phyloP scores from a whole-genome alignment of 2,888 invertebrate species.

The Pemphredon lugubris region DNA sequence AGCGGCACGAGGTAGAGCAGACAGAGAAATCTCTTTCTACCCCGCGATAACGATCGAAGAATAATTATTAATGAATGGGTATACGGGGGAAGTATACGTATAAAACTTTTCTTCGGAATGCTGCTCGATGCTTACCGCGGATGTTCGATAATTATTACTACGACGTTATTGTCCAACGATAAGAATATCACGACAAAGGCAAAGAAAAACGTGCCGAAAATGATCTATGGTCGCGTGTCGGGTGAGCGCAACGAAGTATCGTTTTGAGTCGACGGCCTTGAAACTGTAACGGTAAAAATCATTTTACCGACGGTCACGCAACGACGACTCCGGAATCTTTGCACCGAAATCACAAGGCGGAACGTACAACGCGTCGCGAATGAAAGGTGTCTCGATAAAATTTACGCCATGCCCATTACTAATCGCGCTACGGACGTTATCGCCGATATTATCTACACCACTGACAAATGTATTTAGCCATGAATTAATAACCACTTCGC shows the following conservation, averaged over 20 bases:
- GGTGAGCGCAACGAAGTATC: too few relatives aligned
- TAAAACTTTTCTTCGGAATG: too few relatives aligned
- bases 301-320: conserved; percentile 48
- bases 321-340: conserved; percentile 42
- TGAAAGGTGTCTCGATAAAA: conserved; percentile 24
- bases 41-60: too few relatives aligned
- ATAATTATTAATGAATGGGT: too few relatives aligned
- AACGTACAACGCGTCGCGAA: conserved; percentile 34
- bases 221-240: neutral
- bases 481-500: neutral
- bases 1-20: too few relatives aligned
- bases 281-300: conserved; percentile 48
- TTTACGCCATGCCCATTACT: neutral
- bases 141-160: too few relatives aligned
- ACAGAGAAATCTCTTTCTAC: too few relatives aligned
- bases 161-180: neutral
- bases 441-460: conserved; percentile 30
- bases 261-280: conserved; percentile 45
- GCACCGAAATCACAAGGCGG: conserved; percentile 30
- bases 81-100: too few relatives aligned
- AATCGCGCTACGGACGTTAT: conserved; percentile 19
- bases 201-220: too few relatives aligned
- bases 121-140: too few relatives aligned
- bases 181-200: neutral
- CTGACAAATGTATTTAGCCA: conserved; percentile 31